phyloP scores from a whole-genome alignment of 2,888 invertebrate genomes.

The Ecliptopera silaceata region DNA sequence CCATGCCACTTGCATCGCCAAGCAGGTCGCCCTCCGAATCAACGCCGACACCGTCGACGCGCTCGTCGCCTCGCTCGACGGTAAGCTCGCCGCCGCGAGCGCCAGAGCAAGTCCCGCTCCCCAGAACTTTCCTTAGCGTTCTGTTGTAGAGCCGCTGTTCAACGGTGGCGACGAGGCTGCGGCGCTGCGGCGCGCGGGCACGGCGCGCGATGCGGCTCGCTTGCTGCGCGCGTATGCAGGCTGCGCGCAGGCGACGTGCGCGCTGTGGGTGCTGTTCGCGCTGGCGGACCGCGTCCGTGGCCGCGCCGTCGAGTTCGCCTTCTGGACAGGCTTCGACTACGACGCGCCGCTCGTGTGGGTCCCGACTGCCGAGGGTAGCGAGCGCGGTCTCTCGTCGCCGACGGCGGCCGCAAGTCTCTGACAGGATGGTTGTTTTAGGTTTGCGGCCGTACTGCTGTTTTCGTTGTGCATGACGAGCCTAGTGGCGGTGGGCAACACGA shows the following conservation, averaged over 20 bases:
- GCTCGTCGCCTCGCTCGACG: slow-evolving; percentile 34
- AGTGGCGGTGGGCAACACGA: slow-evolving; percentile 72
- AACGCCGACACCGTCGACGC: slow-evolving; percentile 33
- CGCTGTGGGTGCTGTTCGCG: slow-evolving; percentile 56
- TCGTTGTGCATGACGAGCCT: slow-evolving; percentile 68
- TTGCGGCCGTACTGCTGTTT: slow-evolving; percentile 56
- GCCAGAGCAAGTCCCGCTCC: too few relatives aligned
- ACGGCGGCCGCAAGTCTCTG: neutral
- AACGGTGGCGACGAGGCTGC: slow-evolving; percentile 24
- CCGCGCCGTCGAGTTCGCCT: slow-evolving; percentile 47
- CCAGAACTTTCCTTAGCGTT: neutral
- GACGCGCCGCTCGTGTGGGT: slow-evolving; percentile 23
- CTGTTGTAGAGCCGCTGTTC: slow-evolving; percentile 38
- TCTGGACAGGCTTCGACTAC: slow-evolving; percentile 40
- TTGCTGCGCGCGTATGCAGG: slow-evolving; percentile 42
- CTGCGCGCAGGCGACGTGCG: slow-evolving; percentile 57
- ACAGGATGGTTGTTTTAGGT: slow-evolving; percentile 43
- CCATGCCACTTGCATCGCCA: slow-evolving; percentile 63
- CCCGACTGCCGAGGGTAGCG: neutral
- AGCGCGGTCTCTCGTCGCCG: neutral
- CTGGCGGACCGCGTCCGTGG: slow-evolving; percentile 41
- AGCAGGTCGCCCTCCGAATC: slow-evolving; percentile 58
- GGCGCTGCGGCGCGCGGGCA: slow-evolving; percentile 12
- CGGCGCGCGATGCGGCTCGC: slow-evolving; percentile 39
- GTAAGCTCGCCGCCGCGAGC: slow-evolving; percentile 21